Evolutionary conservation across 2,797 vertebrate genomes (phyloP).

Genomic region (Psittacula derbiana): DNA sequence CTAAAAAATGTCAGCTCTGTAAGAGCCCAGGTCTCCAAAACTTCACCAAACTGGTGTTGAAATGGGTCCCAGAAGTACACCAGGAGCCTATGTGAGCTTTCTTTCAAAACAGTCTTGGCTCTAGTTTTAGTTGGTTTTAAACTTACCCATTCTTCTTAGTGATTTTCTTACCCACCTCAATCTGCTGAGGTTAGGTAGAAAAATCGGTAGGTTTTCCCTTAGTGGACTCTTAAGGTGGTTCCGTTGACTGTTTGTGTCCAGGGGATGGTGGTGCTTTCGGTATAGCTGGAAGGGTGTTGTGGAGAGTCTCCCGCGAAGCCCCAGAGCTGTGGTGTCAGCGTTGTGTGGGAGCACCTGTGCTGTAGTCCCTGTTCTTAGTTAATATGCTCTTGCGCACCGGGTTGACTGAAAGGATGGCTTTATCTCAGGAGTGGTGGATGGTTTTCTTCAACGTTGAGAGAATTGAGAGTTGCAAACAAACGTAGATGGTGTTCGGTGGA

Average conservation of each 20-base stretch:
- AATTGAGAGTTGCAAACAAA: neutral
- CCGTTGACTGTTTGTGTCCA: neutral
- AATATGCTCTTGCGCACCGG: accelerated
- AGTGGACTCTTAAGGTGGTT: neutral
- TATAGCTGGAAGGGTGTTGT: neutral
- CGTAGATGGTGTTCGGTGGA: neutral
- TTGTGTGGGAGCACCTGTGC: neutral
- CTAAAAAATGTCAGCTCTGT: neutral
- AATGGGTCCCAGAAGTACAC: neutral
- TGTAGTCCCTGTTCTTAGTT: accelerated
- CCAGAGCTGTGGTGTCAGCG: neutral
- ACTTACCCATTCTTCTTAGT: neutral
- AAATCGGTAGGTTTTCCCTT: neutral
- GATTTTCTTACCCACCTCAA: neutral
- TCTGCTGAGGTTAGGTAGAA: neutral
- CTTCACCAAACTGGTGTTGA: neutral
- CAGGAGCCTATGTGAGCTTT: neutral
- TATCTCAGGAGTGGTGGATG: neutral
- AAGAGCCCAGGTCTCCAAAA: neutral
- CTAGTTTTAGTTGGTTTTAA: neutral
- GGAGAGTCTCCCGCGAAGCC: neutral
- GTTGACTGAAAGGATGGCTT: neutral
- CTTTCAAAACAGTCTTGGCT: neutral
- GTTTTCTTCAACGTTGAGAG: neutral
- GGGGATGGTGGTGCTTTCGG: neutral